Evolutionary conservation across 1,140 invertebrate genomes (phyloP), one percentile per base, ranked within the genome.

Genomic region (Goniozus legneri): DNA sequence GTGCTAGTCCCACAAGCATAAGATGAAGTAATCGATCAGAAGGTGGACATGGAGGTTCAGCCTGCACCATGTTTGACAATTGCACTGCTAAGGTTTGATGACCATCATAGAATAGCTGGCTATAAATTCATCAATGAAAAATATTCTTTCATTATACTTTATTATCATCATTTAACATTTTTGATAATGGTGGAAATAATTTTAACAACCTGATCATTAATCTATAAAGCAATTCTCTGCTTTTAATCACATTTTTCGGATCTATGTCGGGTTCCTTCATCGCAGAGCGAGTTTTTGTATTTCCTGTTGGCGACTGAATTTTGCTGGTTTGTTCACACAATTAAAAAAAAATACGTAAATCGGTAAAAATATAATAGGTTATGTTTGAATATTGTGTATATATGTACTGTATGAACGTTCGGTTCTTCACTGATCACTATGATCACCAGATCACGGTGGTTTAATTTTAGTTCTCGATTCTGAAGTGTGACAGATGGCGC

Each of bases 81-180:
- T 84, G 88, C 0, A 92, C 84, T 0, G 95, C 95, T 21, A 97
- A 74, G 18, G 86, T 83, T 71, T 95, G 90, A 73, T 96, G 86
- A 4, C 95, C 95, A 84, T 98, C 96, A 60, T 93, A 92, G 66
- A 88, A 90, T 10, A 94, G 68, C 71, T 94, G 91, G 63, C 95
- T 97, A 71, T 76, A 80, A 68, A 58, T 48, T 68, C 56, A 33
- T 59, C 19, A 14, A n/a, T n/a, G n/a, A n/a, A n/a, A n/a, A 3
- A 41, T 4, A 13, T 37, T 20, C 6, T 35, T 45, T 32, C 10
- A 27, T 27, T 27, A 27, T 6, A 4, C 10, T 10, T 6, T 27
- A 27, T 10, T 6, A 27, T 6, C 10, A 4, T 27, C 4, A 27
- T 10, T 6, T 6, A 6, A 4, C 24, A 27, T 27, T 27, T 4